A percentile compares a stretch with the other conserved stretches of the same genome.
Evolutionary conservation across 2,888 invertebrate species (phyloP).

Genomic region (Oxycera nigricornis): DNA sequence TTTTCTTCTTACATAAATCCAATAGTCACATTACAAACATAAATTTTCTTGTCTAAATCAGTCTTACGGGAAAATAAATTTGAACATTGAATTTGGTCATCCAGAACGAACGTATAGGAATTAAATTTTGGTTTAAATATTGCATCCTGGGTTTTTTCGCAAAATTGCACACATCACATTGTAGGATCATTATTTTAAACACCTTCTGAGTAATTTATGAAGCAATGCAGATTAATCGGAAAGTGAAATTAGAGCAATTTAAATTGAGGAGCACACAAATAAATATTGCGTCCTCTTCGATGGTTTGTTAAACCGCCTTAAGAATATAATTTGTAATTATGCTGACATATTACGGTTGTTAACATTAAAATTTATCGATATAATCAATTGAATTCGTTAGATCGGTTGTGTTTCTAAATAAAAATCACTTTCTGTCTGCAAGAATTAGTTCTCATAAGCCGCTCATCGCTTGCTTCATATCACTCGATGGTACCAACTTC

Average conservation of each 20-base stretch:
- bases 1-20: background rate
- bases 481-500: conserved; percentile 60
- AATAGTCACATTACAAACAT: background rate
- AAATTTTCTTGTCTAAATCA: conserved; percentile 30
- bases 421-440: conserved; percentile 30
- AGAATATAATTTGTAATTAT: background rate
- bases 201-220: background rate
- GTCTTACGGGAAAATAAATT: conserved; percentile 37
- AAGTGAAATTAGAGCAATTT: conserved; percentile 6
- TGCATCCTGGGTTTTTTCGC: conserved; percentile 1
- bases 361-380: background rate
- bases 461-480: conserved; percentile 62
- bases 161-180: conserved; percentile 8
- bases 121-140: conserved; percentile 4
- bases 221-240: conserved; percentile 27
- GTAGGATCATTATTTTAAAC: background rate
- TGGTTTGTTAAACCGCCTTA: background rate
- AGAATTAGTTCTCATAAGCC: conserved; percentile 52
- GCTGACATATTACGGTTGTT: background rate
- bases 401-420: background rate
- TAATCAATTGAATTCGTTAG: background rate
- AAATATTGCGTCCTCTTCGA: no score
- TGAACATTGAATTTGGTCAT: background rate
- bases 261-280: no score
- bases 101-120: background rate